phyloP scores from a whole-genome alignment of 2,797 vertebrate species.

The Tamandua tetradactyla region DNA sequence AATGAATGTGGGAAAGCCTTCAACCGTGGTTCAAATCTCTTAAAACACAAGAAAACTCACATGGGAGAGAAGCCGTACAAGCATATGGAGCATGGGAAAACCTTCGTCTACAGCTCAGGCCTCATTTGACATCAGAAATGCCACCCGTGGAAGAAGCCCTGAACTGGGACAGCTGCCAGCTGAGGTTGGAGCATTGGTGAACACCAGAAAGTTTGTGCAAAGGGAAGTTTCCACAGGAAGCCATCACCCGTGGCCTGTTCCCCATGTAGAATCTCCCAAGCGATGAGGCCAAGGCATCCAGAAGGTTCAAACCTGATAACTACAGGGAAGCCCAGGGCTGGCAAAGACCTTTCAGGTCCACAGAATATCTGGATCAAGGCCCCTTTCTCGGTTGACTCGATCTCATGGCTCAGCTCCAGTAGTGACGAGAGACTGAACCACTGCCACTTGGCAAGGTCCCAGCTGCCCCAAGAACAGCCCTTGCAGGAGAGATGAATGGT shows the following conservation, averaged over 20 bases:
- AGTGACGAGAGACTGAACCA: fast-evolving
- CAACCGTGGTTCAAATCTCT: slow-evolving; percentile 63
- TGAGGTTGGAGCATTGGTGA: not conserved
- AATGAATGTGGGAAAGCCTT: slow-evolving; percentile 65
- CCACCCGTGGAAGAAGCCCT: slow-evolving; percentile 73
- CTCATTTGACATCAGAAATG: slow-evolving; percentile 76
- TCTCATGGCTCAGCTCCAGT: not conserved
- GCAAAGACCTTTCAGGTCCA: not conserved
- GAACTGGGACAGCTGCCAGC: not conserved
- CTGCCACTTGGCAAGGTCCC: not conserved
- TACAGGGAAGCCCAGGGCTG: fast-evolving
- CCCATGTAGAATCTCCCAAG: not conserved
- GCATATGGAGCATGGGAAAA: slow-evolving; percentile 58
- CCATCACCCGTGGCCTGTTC: not conserved
- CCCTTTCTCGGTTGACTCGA: not conserved
- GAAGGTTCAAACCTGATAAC: not conserved
- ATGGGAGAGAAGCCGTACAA: slow-evolving; percentile 43
- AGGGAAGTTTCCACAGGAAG: too few species aligned
- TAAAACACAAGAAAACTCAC: slow-evolving; percentile 63
- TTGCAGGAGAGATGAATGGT: not conserved
- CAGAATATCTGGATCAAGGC: not conserved
- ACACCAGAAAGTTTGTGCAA: too few species aligned
- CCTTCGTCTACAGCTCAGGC: slow-evolving; percentile 74
- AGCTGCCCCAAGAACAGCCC: not conserved
- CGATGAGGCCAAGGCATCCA: fast-evolving